Evolutionary conservation across 2,888 invertebrate genomes (phyloP).

Genomic region (Auanema sp.): DNA sequence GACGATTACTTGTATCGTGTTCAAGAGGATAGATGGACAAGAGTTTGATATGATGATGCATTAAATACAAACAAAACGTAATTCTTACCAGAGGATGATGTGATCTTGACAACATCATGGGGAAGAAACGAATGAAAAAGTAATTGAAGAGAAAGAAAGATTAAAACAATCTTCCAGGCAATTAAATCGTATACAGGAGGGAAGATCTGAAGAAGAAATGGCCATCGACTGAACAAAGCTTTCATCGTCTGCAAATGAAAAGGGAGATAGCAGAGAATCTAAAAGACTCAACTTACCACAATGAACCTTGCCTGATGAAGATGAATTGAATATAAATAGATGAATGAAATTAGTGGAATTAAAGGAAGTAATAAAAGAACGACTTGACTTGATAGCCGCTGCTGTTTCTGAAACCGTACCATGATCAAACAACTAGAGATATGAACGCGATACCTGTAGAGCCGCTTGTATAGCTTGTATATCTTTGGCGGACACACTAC

Average conservation of each 20-base stretch:
- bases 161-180: constrained; percentile 34
- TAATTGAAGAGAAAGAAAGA: constrained; percentile 33
- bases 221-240: constrained; percentile 28
- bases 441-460: constrained; percentile 25
- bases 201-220: constrained; percentile 34
- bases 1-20: too few relatives aligned
- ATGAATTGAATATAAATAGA: constrained; percentile 36
- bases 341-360: constrained; percentile 32
- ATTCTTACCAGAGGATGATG: constrained; percentile 27
- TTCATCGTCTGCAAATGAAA: constrained; percentile 27
- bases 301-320: constrained; percentile 31
- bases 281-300: constrained; percentile 29
- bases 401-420: constrained; percentile 35
- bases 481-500: constrained; percentile 41
- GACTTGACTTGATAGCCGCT: constrained; percentile 32
- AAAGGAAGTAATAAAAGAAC: constrained; percentile 20
- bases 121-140: constrained; percentile 40
- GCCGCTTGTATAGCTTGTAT: constrained; percentile 37
- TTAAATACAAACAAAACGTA: too few relatives aligned
- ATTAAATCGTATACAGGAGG: constrained; percentile 35
- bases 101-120: constrained; percentile 35
- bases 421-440: not conserved
- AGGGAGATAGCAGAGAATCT: too few relatives aligned
- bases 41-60: too few relatives aligned
- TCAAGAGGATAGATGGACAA: too few relatives aligned